phyloP scores from a whole-genome alignment of 1,140 invertebrate species.

The Chionoecetes opilio region DNA sequence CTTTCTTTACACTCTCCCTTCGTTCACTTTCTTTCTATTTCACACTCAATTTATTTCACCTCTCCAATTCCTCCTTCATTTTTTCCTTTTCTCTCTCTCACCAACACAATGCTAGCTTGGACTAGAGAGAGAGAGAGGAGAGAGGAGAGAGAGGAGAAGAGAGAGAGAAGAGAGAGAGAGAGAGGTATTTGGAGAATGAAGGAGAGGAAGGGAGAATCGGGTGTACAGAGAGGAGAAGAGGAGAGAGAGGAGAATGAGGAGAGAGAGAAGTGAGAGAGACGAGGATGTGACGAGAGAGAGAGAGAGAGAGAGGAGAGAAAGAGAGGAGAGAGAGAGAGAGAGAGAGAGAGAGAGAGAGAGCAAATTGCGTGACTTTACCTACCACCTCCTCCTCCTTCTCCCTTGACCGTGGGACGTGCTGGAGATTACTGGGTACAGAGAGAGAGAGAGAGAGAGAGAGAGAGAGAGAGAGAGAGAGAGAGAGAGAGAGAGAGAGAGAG shows the following conservation, averaged over 20 bases:
- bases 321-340: conserved; percentile 45
- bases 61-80: neutral
- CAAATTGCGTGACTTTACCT: too few relatives aligned
- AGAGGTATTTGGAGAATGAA: neutral
- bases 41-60: conserved; percentile 1
- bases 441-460: too few relatives aligned
- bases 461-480: too few relatives aligned
- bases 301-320: conserved; percentile 36
- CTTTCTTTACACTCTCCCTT: neutral
- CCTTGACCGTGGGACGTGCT: too few relatives aligned
- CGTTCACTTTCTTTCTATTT: neutral
- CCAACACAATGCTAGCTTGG: neutral
- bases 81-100: neutral
- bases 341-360: conserved; percentile 2
- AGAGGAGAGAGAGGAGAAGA: conserved; percentile 10
- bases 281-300: too few relatives aligned
- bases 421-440: too few relatives aligned
- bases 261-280: too few relatives aligned
- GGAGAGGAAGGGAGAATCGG: neutral
- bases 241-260: too few relatives aligned
- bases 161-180: neutral
- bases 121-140: conserved; percentile 38
- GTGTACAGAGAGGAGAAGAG: too few relatives aligned
- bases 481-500: too few relatives aligned
- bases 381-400: too few relatives aligned